Percentiles rank a stretch among this genome's conserved stretches.
These are phyloP conservation scores for Rhamnusium bicolor DNA, from an alignment of 2,888 invertebrate species.

Conservation along the genomic window DNA sequence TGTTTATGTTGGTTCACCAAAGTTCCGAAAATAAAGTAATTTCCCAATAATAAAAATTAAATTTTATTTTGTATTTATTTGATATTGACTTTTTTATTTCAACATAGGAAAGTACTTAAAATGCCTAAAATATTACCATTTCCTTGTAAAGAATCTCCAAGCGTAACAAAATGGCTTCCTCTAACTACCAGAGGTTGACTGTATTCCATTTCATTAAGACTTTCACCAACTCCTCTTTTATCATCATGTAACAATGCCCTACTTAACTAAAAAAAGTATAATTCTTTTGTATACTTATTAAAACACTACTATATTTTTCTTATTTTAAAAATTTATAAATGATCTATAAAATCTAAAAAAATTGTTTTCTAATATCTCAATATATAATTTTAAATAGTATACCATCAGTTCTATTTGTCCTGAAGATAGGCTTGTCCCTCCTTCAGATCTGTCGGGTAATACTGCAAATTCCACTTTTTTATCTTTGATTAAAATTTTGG, in stretches of 20 bases:
- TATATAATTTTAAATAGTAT: slow-evolving; percentile 23
- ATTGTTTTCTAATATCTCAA: too few species aligned
- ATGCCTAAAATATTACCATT: slow-evolving; percentile 26
- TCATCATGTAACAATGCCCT: slow-evolving; percentile 78
- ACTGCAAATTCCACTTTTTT: slow-evolving; percentile 71
- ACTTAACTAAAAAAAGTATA: background rate
- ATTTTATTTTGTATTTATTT: too few species aligned
- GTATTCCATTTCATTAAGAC: slow-evolving; percentile 85
- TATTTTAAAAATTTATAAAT: too few species aligned
- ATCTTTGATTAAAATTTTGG: slow-evolving; percentile 75
- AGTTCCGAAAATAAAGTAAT: too few species aligned
- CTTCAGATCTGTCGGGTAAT: slow-evolving; percentile 76
- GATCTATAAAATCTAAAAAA: too few species aligned
- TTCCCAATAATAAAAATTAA: too few species aligned
- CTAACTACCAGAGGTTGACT: slow-evolving; percentile 79
- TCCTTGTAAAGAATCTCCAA: slow-evolving; percentile 37
- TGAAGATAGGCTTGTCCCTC: slow-evolving; percentile 75
- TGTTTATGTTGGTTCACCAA: too few species aligned
- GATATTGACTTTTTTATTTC: too few species aligned
- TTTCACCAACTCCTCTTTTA: slow-evolving; percentile 83
- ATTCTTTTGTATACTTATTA: too few species aligned
- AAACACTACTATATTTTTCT: too few species aligned
- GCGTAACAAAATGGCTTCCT: slow-evolving; percentile 69
- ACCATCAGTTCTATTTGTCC: slow-evolving; percentile 81
- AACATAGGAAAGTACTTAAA: too few species aligned